Evolutionary conservation across 2,888 invertebrate genomes (phyloP), one percentile per base, ranked within the genome.

Genomic region (Sisyra terminalis): DNA sequence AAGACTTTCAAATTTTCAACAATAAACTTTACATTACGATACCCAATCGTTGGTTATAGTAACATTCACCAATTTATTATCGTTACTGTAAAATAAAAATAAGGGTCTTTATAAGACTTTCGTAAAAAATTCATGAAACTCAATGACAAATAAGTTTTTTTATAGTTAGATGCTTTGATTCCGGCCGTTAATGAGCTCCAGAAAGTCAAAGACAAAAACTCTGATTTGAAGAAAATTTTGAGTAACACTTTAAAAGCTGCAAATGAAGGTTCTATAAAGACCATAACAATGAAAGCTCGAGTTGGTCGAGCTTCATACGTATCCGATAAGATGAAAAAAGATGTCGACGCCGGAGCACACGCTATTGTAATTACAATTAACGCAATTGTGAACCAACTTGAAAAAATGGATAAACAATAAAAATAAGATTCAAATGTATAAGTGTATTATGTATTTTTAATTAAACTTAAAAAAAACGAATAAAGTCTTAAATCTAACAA

Each of bases 271-370:
- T 67, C 71, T 3, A 57, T 60, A 43, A 58, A 58, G 2, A 75
- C 75, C 0, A 66, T 65, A 34, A 48, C 54, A n/a, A 72, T 75
- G 72, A 55, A 53, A 30, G 71, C 75, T 0, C 68, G 75, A 48
- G 79, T 77, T 30, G 85, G 84, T 0, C 63, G 83, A 34, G 83
- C 84, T 0, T 75, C 80, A 49, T 84, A 83, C 55, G 81, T 82
- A 2, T 68, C 69, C 40, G 63, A 62, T 52, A 61, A 52, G 0
- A 60, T 67, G 52, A 54, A 64, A 2, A 55, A 53, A 18, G 67
- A 67, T 45, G 72, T 76, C 9, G 83, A 83, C 58, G 79, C 83
- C 2, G 83, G 83, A 47, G 81, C 83, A 2, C 69, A 70, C 48
- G 81, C 70, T 0, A 73, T 69, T 1, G 69, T 71, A 1, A 56